Conservation (phyloP, 2,113 vertebrate species). For the Dipodomys merriami region DNA sequence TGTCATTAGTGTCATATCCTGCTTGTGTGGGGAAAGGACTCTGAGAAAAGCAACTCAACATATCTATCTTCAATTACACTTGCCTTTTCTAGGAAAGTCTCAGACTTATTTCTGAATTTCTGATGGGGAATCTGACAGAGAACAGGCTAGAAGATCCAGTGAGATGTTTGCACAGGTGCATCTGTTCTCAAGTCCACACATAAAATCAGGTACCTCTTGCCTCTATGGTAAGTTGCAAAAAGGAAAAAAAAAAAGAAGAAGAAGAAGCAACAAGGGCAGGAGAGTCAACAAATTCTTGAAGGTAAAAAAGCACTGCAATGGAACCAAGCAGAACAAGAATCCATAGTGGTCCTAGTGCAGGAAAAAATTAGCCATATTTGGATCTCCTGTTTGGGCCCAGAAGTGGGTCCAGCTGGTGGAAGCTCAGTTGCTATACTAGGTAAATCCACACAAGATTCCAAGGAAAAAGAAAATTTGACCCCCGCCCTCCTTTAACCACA, state of each 20-base stretch:
- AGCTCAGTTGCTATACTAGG: no score
- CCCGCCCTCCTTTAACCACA: background rate
- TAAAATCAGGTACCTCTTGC: background rate
- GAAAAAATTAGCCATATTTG: constrained; percentile 16
- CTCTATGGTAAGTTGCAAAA: constrained; percentile 24
- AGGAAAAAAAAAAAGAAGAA: background rate
- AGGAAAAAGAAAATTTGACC: background rate
- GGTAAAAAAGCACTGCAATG: background rate
- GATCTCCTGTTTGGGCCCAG: background rate
- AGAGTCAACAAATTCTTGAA: constrained; percentile 2
- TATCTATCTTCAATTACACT: constrained; percentile 3
- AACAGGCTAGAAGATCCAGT: background rate
- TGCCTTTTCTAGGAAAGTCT: constrained; percentile 22
- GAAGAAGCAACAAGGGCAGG: background rate
- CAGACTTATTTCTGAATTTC: constrained; percentile 31
- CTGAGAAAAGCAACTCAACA: constrained; percentile 4
- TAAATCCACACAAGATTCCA: no score
- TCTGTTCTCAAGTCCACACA: constrained; percentile 9
- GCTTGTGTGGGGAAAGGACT: background rate
- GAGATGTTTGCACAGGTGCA: background rate
- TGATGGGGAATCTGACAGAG: background rate
- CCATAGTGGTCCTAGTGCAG: background rate
- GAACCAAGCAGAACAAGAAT: background rate
- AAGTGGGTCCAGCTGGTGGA: background rate
- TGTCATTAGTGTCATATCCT: background rate